Percentiles rank a stretch among this genome's conserved stretches.
Evolutionary conservation across 2,888 invertebrate species (phyloP).

Genomic region (Pristionchus mayeri): DNA sequence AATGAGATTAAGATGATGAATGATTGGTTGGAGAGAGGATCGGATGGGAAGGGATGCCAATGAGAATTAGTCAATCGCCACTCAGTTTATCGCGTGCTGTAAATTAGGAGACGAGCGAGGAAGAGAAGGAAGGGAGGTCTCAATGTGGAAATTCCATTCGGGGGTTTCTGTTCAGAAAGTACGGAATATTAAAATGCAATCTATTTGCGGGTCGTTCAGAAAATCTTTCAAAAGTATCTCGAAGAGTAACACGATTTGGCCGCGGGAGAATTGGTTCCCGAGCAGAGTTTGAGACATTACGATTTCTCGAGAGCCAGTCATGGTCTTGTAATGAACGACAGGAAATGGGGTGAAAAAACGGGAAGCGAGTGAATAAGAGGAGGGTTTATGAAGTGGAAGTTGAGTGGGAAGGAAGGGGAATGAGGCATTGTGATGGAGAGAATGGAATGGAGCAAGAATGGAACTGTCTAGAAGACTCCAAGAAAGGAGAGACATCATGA

Average conservation of each 20-base stretch:
- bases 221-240: too few relatives aligned
- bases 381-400: conserved; percentile 24
- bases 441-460: background rate
- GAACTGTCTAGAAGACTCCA: background rate
- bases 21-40: background rate
- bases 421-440: background rate
- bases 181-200: too few relatives aligned
- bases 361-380: background rate
- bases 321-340: background rate
- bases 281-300: background rate
- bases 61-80: background rate
- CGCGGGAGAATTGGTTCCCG: background rate
- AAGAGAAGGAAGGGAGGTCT: background rate
- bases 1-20: background rate
- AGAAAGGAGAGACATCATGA: too few relatives aligned
- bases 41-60: background rate
- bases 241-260: background rate
- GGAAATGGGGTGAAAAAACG: conserved; percentile 11
- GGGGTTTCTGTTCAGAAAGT: background rate
- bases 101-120: too few relatives aligned
- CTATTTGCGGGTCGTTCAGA: too few relatives aligned
- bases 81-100: background rate
- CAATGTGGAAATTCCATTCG: background rate
- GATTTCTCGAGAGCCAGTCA: too few relatives aligned
- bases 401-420: background rate